Conservation (phyloP, 2,888 invertebrate species). For the Doris montereyensis region DNA sequence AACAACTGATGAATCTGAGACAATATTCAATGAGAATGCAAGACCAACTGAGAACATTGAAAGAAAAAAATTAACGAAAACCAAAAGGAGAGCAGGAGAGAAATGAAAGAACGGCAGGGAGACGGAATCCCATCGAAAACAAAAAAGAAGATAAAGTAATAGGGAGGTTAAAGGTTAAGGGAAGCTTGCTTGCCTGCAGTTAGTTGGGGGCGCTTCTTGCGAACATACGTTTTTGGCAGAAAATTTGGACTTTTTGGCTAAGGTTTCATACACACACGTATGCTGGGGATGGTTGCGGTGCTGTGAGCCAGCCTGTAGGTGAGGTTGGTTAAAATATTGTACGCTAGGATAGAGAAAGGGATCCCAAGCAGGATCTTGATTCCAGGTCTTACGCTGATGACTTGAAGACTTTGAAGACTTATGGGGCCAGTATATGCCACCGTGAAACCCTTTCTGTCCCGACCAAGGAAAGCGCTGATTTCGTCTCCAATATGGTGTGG, state of each 20-base stretch:
- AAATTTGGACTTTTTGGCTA: slow-evolving; percentile 67
- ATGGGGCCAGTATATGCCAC: background rate
- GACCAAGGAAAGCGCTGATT: background rate
- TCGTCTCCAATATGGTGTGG: slow-evolving; percentile 10
- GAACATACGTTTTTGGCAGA: slow-evolving; percentile 61
- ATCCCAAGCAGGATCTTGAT: slow-evolving; percentile 41
- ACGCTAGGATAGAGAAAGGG: slow-evolving; percentile 35
- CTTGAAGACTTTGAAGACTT: background rate
- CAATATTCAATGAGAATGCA: too few relatives aligned
- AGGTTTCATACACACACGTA: slow-evolving; percentile 67
- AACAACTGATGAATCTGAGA: too few relatives aligned
- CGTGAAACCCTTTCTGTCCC: background rate
- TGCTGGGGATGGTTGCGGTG: slow-evolving; percentile 51
- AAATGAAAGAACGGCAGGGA: slow-evolving; percentile 20
- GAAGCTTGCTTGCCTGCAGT: slow-evolving; percentile 62
- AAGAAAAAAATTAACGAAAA: too few relatives aligned
- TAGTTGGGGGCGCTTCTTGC: slow-evolving; percentile 63
- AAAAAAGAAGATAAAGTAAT: background rate
- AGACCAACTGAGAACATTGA: too few relatives aligned
- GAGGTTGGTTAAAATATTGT: slow-evolving; percentile 36
- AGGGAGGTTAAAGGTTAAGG: background rate
- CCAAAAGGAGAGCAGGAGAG: background rate
- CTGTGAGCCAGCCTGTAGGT: slow-evolving; percentile 25
- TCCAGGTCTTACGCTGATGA: slow-evolving; percentile 41
- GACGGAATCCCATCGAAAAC: background rate